phyloP scores from a whole-genome alignment of 2,888 invertebrate species.

The Blastobasis lacticolella region DNA sequence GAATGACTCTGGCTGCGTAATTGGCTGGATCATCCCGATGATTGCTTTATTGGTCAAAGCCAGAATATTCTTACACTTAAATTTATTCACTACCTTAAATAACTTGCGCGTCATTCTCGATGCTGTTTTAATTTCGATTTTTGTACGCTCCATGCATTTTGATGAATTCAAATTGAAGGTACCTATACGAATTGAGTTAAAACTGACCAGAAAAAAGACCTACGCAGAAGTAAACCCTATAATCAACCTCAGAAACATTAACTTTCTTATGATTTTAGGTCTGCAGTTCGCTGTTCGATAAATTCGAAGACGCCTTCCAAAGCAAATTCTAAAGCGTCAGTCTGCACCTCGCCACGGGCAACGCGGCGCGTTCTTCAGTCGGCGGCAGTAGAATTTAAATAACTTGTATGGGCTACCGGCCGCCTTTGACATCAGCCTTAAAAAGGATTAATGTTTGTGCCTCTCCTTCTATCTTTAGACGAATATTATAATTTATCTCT shows the following conservation, averaged over 20 bases:
- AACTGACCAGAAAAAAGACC: too few relatives aligned
- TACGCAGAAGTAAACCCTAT: too few relatives aligned
- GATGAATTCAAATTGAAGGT: too few relatives aligned
- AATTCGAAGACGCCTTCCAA: too few relatives aligned
- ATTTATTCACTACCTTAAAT: conserved; percentile 30
- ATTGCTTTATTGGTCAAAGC: conserved; percentile 64
- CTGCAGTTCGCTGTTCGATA: too few relatives aligned
- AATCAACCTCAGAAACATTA: too few relatives aligned
- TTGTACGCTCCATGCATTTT: conserved; percentile 14
- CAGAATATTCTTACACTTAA: conserved; percentile 10
- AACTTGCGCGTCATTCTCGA: conserved; percentile 33
- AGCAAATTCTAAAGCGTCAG: background rate
- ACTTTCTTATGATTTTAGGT: too few relatives aligned
- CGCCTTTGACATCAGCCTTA: conserved; percentile 57
- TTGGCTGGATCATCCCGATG: conserved; percentile 54
- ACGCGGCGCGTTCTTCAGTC: conserved; percentile 41
- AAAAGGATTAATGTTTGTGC: conserved; percentile 29
- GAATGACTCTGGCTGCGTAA: conserved; percentile 44
- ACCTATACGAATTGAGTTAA: too few relatives aligned
- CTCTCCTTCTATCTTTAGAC: conserved; percentile 38
- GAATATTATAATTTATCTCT: conserved; percentile 33
- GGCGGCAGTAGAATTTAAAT: conserved; percentile 58
- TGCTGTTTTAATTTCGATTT: conserved; percentile 44
- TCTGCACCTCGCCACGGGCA: conserved; percentile 19
- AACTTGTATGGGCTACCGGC: conserved; percentile 63